Evolutionary conservation across 2,113 vertebrate genomes (phyloP).

Genomic region (Nannospalax galili): DNA sequence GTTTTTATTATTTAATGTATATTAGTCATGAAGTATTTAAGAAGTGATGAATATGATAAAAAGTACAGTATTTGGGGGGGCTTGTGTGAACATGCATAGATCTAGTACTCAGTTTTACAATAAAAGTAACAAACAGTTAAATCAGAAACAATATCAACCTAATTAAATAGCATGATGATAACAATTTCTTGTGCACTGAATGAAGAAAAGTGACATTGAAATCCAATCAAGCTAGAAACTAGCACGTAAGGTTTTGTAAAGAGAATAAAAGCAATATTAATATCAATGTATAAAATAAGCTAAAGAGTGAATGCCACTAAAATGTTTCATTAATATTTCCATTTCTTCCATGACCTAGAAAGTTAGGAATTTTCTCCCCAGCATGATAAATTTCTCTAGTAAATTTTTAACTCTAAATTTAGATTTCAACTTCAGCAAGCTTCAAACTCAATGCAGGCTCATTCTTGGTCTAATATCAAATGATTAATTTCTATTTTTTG

Average conservation of each 20-base stretch:
- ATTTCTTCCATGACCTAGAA: background rate
- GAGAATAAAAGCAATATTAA: background rate
- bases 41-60: background rate
- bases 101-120: background rate
- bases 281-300: background rate
- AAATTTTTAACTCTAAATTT: background rate
- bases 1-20: background rate
- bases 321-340: background rate
- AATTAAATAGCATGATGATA: background rate
- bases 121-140: constrained; percentile 4
- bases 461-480: background rate
- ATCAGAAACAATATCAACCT: background rate
- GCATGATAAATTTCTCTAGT: background rate
- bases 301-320: background rate
- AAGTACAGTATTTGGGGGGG: background rate
- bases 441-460: background rate
- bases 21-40: background rate
- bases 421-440: background rate
- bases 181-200: background rate
- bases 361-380: background rate
- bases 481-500: background rate
- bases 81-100: background rate
- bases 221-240: background rate
- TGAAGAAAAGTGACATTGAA: background rate
- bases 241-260: background rate